These are phyloP conservation scores for Ochotona curzoniae DNA, from an alignment of 2,113 vertebrate genomes.

Conservation along the genomic window DNA sequence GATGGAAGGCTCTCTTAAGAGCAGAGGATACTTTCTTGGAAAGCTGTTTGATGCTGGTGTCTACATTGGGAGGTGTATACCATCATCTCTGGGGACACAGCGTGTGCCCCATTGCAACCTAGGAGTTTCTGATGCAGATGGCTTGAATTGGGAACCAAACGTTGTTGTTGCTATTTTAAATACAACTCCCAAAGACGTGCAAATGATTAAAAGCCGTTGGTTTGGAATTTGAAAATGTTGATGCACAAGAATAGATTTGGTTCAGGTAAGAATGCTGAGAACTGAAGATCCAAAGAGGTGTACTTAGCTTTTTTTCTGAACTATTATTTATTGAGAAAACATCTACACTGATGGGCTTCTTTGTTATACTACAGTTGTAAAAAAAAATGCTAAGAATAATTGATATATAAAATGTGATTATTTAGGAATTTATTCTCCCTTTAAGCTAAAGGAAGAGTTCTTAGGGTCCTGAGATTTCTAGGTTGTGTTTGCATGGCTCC, in stretches of 20 bases:
- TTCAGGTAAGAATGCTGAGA: neutral
- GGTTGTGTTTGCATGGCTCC: neutral
- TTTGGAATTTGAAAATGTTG: neutral
- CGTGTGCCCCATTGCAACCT: neutral
- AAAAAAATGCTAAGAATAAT: neutral
- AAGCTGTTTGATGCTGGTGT: neutral
- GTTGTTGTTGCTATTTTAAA: neutral
- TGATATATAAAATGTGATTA: neutral
- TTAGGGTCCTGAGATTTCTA: neutral
- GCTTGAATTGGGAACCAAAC: neutral
- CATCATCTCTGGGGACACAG: neutral
- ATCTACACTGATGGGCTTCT: neutral
- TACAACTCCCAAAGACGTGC: neutral
- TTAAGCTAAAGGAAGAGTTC: neutral
- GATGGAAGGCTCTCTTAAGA: neutral
- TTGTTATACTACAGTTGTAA: constrained; percentile 18
- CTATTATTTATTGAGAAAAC: neutral
- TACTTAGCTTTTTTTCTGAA: neutral
- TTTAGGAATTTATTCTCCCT: neutral
- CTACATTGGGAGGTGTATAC: neutral
- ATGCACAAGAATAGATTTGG: neutral
- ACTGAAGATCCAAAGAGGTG: neutral
- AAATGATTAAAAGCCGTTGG: neutral
- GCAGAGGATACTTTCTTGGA: neutral
- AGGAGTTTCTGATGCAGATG: constrained; percentile 22